These are phyloP conservation scores for Acinonyx jubatus DNA, from an alignment of 2,113 vertebrate species.

Conservation along the genomic window DNA sequence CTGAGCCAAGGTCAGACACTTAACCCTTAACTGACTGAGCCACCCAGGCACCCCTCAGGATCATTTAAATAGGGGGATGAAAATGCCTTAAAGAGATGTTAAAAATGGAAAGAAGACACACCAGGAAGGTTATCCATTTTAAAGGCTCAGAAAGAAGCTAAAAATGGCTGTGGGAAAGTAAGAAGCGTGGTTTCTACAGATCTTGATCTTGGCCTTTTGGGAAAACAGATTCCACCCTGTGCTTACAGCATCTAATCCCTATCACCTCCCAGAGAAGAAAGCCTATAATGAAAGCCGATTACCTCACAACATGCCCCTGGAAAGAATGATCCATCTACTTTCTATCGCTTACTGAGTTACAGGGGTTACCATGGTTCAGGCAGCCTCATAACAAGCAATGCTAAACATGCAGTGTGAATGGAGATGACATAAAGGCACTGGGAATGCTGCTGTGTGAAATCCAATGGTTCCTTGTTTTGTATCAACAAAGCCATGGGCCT, in stretches of 20 bases:
- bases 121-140: slow-evolving; percentile 54
- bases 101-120: slow-evolving; percentile 63
- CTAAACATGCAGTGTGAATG: slow-evolving; percentile 74
- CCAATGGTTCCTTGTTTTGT: slow-evolving; percentile 50
- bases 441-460: slow-evolving; percentile 71
- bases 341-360: slow-evolving; percentile 80
- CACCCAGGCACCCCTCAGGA: background rate
- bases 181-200: slow-evolving; percentile 46
- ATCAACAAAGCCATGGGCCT: slow-evolving; percentile 60
- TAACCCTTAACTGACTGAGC: no score
- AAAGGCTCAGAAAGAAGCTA: slow-evolving; percentile 55
- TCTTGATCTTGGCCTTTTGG: slow-evolving; percentile 67
- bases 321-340: slow-evolving; percentile 81
- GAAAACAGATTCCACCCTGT: slow-evolving; percentile 53
- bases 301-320: slow-evolving; percentile 75
- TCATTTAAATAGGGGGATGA: slow-evolving; percentile 72
- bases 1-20: no score
- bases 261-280: slow-evolving; percentile 79
- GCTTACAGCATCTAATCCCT: slow-evolving; percentile 44
- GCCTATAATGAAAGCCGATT: slow-evolving; percentile 79
- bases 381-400: slow-evolving; percentile 79
- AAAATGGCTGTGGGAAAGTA: slow-evolving; percentile 78
- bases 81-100: slow-evolving; percentile 60
- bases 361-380: slow-evolving; percentile 89
- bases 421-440: slow-evolving; percentile 78